Evolutionary conservation across 2,797 vertebrate genomes (phyloP).

Genomic region (Anguilla obscura): DNA sequence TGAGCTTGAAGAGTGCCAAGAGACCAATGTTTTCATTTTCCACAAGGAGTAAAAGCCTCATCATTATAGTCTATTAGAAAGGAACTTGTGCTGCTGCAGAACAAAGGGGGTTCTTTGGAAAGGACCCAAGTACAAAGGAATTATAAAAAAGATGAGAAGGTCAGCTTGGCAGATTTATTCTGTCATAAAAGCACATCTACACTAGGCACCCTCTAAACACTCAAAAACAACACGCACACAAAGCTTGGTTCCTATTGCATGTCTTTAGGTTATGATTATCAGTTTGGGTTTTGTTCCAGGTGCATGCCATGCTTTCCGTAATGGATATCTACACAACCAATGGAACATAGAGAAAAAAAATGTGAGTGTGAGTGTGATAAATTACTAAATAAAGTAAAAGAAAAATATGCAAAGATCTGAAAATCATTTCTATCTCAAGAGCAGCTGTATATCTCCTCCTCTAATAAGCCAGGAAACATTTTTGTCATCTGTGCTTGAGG

Average conservation of each 20-base stretch:
- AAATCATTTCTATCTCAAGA: slow-evolving; percentile 13
- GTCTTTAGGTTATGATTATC: not conserved
- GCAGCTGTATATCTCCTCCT: not conserved
- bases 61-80: not conserved
- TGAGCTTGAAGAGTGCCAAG: not conserved
- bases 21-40: slow-evolving; percentile 4
- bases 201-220: not conserved
- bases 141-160: not conserved
- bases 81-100: not conserved
- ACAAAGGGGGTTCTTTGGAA: slow-evolving; percentile 21
- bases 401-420: slow-evolving; percentile 4
- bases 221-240: not conserved
- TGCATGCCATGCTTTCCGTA: not conserved
- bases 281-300: not conserved
- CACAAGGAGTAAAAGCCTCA: slow-evolving; percentile 11
- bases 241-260: not conserved
- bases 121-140: slow-evolving; percentile 11
- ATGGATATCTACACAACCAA: not conserved
- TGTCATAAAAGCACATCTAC: not conserved
- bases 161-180: slow-evolving; percentile 15
- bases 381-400: not conserved
- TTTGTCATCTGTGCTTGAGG: not conserved
- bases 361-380: no score
- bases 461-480: not conserved
- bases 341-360: not conserved